Evolutionary conservation across 1,140 invertebrate species (phyloP).

Genomic region (Campoletis sonorensis): DNA sequence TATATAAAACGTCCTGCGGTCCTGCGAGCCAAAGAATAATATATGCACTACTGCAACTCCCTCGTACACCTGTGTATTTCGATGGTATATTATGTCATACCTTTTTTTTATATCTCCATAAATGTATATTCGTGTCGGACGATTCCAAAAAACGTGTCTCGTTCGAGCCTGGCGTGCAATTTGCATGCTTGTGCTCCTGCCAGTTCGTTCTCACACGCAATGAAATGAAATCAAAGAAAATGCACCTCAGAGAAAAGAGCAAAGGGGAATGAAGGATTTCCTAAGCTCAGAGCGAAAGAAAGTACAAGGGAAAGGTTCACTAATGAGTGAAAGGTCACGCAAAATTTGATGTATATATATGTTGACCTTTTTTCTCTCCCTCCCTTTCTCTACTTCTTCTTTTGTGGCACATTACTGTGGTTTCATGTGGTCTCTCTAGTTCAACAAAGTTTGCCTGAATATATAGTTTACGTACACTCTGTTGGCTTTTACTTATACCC

Average conservation of each 20-base stretch:
- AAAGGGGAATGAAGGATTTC: background rate
- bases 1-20: background rate
- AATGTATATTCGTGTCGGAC: background rate
- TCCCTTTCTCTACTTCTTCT: background rate
- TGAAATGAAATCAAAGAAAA: background rate
- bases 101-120: background rate
- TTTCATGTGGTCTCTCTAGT: background rate
- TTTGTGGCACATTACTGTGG: background rate
- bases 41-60: background rate
- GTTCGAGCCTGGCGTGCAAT: background rate
- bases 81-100: background rate
- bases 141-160: background rate
- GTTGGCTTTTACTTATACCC: background rate
- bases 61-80: background rate
- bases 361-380: background rate
- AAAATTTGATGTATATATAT: background rate
- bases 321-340: background rate
- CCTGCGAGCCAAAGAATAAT: background rate
- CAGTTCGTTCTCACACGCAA: background rate
- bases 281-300: background rate
- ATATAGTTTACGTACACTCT: background rate
- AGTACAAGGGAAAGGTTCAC: background rate
- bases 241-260: background rate
- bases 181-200: background rate
- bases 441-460: background rate